These are phyloP conservation scores for Cherax quadricarinatus DNA, from an alignment of 1,140 invertebrate species.

Conservation along the genomic window DNA sequence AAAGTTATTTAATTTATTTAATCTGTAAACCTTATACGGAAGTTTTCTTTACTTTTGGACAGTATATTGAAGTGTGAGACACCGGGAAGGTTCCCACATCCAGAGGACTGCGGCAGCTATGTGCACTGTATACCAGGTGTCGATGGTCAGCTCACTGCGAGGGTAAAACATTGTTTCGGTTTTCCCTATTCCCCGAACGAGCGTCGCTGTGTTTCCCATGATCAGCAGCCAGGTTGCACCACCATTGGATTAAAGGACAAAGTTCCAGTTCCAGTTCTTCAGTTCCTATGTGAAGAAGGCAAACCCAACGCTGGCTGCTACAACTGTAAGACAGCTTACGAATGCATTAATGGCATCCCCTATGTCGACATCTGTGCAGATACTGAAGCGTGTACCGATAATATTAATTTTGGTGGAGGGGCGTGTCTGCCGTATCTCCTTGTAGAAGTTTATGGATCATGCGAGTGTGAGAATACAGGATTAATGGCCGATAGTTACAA, in stretches of 20 bases:
- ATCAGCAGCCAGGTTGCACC: constrained; percentile 20
- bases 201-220: constrained; percentile 28
- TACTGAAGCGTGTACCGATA: not conserved
- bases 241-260: not conserved
- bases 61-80: constrained; percentile 14
- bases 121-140: not conserved
- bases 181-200: constrained; percentile 22
- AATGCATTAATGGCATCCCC: constrained; percentile 2
- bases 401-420: not conserved
- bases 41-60: not conserved
- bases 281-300: constrained; percentile 2
- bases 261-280: not conserved
- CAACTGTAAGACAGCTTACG: constrained; percentile 16
- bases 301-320: not conserved
- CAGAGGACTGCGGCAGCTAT: not conserved
- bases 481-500: constrained; percentile 7
- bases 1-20: too few species aligned
- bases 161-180: constrained; percentile 30
- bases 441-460: not conserved
- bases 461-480: not conserved
- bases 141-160: not conserved
- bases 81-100: constrained; percentile 46
- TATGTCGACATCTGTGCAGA: not conserved
- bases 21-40: too few species aligned
- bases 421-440: constrained; percentile 6